Conservation (phyloP, 2,888 invertebrate species). For the Masnerella sp. region DNA sequence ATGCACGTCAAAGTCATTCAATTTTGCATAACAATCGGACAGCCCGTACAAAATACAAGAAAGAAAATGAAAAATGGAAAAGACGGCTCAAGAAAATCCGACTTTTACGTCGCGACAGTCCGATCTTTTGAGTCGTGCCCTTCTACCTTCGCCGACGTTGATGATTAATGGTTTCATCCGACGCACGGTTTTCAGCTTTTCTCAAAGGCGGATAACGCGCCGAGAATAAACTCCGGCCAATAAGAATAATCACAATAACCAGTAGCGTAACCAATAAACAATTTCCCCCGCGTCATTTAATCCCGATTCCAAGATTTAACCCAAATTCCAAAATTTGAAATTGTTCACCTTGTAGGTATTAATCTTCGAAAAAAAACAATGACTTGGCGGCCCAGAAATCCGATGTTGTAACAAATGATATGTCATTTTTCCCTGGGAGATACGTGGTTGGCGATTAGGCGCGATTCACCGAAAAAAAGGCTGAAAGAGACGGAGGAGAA, state of each 20-base stretch:
- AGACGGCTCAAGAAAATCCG: slow-evolving; percentile 42
- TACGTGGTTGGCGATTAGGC: slow-evolving; percentile 40
- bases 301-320: slow-evolving; percentile 17
- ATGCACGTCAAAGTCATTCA: slow-evolving; percentile 11
- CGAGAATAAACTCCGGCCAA: slow-evolving; percentile 35
- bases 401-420: slow-evolving; percentile 51
- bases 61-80: slow-evolving; percentile 46
- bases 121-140: slow-evolving; percentile 61
- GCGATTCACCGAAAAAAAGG: slow-evolving; percentile 37
- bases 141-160: slow-evolving; percentile 71
- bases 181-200: slow-evolving; percentile 69
- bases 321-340: slow-evolving; percentile 8
- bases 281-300: slow-evolving; percentile 22
- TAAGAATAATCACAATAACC: slow-evolving; percentile 27
- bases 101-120: slow-evolving; percentile 59
- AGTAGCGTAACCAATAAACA: slow-evolving; percentile 41
- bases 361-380: slow-evolving; percentile 49
- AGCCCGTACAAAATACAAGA: slow-evolving; percentile 18
- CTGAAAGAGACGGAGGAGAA: slow-evolving; percentile 41
- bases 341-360: slow-evolving; percentile 17
- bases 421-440: slow-evolving; percentile 38
- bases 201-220: slow-evolving; percentile 61
- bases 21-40: slow-evolving; percentile 42
- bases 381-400: slow-evolving; percentile 35
- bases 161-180: slow-evolving; percentile 76